These are phyloP conservation scores for Blastomussa wellsi DNA, from an alignment of 92 coral and sea anemone species.

Conservation along the genomic window DNA sequence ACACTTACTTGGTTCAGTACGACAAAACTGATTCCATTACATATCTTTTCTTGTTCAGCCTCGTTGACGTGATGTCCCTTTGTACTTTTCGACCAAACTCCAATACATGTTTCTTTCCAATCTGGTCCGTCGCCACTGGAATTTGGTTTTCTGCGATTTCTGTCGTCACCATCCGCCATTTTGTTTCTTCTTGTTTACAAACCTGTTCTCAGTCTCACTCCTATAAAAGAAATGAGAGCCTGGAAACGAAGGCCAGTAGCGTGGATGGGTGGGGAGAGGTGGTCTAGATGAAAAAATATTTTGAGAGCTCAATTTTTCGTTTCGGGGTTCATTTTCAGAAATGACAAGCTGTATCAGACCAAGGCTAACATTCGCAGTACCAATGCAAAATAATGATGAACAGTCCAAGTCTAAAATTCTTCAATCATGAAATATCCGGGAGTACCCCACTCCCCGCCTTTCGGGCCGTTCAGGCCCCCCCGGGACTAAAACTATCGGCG, in stretches of 20 bases:
- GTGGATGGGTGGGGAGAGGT: background rate
- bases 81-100: slow-evolving; percentile 77
- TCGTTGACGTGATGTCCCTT: slow-evolving; percentile 48
- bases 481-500: background rate
- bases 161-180: slow-evolving; percentile 70
- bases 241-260: background rate
- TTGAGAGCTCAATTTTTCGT: too few species aligned
- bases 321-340: too few species aligned
- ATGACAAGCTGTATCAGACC: too few species aligned
- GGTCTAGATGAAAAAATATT: too few species aligned
- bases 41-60: slow-evolving; percentile 54
- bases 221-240: background rate
- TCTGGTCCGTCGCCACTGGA: slow-evolving; percentile 31
- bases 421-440: background rate
- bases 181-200: background rate
- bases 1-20: slow-evolving; percentile 57
- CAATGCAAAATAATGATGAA: too few species aligned
- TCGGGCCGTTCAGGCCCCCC: background rate
- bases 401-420: too few species aligned
- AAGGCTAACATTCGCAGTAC: too few species aligned
- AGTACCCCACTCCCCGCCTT: background rate
- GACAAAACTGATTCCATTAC: slow-evolving; percentile 75
- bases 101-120: slow-evolving; percentile 76
- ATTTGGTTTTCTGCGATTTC: slow-evolving; percentile 27
- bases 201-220: slow-evolving; percentile 11